Evolutionary conservation across 2,113 vertebrate species (phyloP).

Genomic region (Pongo abelii): DNA sequence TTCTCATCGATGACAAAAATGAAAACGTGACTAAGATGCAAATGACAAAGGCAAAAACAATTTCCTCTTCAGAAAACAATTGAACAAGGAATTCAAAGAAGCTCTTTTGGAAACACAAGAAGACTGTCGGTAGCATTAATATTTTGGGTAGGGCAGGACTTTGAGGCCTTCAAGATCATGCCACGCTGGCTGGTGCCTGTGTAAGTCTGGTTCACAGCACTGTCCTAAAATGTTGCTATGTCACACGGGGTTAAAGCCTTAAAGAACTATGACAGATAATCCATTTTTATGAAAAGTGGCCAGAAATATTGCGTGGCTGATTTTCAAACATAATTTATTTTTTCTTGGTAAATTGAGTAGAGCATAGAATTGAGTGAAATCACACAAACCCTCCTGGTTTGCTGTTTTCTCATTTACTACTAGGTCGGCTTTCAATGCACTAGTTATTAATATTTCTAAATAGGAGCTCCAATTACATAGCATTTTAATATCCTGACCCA

Average conservation of each 20-base stretch:
- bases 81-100: not conserved
- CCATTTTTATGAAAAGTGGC: conserved; percentile 48
- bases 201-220: not conserved
- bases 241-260: not conserved
- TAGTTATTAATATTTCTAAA: conserved; percentile 64
- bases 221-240: not conserved
- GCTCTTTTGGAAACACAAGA: not conserved
- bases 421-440: conserved; percentile 55
- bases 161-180: not conserved
- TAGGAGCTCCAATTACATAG: not conserved
- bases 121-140: not conserved
- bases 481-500: conserved; percentile 39
- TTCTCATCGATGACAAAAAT: not conserved
- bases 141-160: not conserved
- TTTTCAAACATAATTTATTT: conserved; percentile 58
- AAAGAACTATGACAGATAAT: conserved; percentile 14
- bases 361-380: conserved; percentile 57
- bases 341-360: conserved; percentile 61
- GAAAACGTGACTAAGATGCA: not conserved
- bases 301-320: conserved; percentile 50
- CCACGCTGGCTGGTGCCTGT: not conserved
- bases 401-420: conserved; percentile 61
- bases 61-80: not conserved
- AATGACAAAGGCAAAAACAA: not conserved
- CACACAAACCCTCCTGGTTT: conserved; percentile 19